These are phyloP conservation scores for Felis chaus DNA, from an alignment of 2,113 vertebrate species.

Conservation along the genomic window DNA sequence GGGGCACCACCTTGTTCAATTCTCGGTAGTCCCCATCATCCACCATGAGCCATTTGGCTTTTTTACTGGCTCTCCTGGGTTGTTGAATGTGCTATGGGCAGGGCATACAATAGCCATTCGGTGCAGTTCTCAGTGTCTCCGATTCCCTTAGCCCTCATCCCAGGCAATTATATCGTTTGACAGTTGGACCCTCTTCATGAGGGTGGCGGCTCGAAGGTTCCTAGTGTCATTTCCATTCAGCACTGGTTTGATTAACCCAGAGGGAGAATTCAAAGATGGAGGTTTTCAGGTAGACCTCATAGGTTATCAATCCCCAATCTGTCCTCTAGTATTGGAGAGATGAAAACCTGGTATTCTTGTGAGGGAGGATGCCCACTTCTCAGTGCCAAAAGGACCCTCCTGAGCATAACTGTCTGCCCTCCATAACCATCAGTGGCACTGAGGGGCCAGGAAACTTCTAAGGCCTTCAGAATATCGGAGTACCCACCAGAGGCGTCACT, in stretches of 20 bases:
- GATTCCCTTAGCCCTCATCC: neutral
- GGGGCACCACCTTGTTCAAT: neutral
- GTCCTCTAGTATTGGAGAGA: neutral
- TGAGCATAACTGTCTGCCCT: neutral
- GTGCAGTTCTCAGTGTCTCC: neutral
- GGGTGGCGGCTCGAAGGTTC: neutral
- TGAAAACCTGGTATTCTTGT: neutral
- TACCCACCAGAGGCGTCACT: neutral
- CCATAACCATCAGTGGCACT: neutral
- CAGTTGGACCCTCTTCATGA: neutral
- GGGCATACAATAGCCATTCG: neutral
- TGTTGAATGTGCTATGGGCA: neutral
- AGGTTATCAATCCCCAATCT: neutral
- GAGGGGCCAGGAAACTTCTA: neutral
- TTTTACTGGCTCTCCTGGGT: neutral
- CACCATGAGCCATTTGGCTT: neutral
- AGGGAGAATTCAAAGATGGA: neutral
- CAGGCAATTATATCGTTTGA: neutral
- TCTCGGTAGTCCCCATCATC: neutral
- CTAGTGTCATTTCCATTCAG: neutral
- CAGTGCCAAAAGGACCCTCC: neutral
- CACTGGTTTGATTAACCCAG: neutral
- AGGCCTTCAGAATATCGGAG: neutral
- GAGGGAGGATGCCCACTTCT: neutral
- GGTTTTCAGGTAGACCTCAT: neutral